Evolutionary conservation across 1,140 invertebrate species (phyloP), one percentile per base, ranked within the genome.

Genomic region (Micrasema longulum): DNA sequence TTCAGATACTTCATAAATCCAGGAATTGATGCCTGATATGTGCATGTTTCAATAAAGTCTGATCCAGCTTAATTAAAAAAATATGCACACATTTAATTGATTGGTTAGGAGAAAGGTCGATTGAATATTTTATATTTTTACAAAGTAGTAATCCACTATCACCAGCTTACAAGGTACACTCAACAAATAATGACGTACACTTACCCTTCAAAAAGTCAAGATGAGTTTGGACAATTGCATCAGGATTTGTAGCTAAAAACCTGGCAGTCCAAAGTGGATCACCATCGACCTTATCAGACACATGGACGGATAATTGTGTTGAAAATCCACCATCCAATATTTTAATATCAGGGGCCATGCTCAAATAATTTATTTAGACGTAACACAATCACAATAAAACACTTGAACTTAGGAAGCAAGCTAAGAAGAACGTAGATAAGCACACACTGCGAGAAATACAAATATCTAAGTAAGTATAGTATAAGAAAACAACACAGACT

Each of bases 11-110:
- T 82, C 52, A 79, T 76, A 73, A 90, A 87, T 6, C 87, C 87
- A 16, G 81, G 78, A 48, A 90, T 77, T 23, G 85, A 88, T 0
- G 88, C 87, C 80, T 92, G 90, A 74, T 91, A 92, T 5, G 88
- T 89, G 55, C 85, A 85, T 10, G 89, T 90, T 55, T 83, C 82
- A 20, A 91, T 84, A 3, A 90, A 79, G 57, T 90, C 84, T n/a
- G 88, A 82, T 20, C 89, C 90, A 75, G 85, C 87, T 83, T 79
- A 45, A 64, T 10, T 31, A 53, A 10, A 52, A n/a, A 67, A 53
- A 45, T 41, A 53, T 38, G 12, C 11, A 1, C 26, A 31, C 7
- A 31, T 31, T 7, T n/a, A n/a, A n/a, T n/a, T n/a, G n/a, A n/a
- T n/a, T n/a, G n/a, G n/a, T n/a, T n/a, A n/a, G n/a, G n/a, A n/a